These are phyloP conservation scores for Lonchura striata DNA, from an alignment of 2,113 vertebrate species.

Conservation along the genomic window DNA sequence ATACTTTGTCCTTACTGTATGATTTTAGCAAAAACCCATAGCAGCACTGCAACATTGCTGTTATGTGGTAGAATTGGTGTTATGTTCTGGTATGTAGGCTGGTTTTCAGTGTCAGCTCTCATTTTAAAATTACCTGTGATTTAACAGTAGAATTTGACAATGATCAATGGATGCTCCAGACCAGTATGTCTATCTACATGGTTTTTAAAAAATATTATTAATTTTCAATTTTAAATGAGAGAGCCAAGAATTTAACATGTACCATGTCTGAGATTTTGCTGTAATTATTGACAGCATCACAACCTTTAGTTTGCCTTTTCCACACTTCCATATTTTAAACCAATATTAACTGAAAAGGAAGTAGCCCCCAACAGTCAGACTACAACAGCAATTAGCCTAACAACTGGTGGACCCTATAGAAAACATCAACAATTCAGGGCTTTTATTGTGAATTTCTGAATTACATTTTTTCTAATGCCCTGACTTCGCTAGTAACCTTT, in stretches of 20 bases:
- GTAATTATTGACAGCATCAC: background rate
- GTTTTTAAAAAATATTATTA: background rate
- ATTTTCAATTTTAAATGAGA: background rate
- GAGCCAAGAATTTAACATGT: background rate
- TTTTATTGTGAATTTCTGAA: background rate
- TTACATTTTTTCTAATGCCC: background rate
- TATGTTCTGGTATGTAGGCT: background rate
- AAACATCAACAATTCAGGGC: background rate
- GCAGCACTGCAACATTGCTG: background rate
- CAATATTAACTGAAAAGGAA: background rate
- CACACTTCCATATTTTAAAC: background rate
- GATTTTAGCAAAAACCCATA: background rate
- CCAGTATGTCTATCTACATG: background rate
- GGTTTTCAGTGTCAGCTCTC: background rate
- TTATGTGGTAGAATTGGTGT: fast-evolving
- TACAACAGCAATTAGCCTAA: background rate
- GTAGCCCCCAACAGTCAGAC: fast-evolving
- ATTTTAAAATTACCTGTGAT: background rate
- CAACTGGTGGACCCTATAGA: background rate
- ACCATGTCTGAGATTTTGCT: background rate
- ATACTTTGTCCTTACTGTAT: background rate
- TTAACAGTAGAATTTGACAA: background rate
- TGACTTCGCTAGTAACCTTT: background rate
- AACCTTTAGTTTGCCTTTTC: background rate
- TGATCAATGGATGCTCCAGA: background rate